Evolutionary conservation across 2,113 vertebrate genomes (phyloP).

Genomic region (Piliocolobus tephrosceles): DNA sequence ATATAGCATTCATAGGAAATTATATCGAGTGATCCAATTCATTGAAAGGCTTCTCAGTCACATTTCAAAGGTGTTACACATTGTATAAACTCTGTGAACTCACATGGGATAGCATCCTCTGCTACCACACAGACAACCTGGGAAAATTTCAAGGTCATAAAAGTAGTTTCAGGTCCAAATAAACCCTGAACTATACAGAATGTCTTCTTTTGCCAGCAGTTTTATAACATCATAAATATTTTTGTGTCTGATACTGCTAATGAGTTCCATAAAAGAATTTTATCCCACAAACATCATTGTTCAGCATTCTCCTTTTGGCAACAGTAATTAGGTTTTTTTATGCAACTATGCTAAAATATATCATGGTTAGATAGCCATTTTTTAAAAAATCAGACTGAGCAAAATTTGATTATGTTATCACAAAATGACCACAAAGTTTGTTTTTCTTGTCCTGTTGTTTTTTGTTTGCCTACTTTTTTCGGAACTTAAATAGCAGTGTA

Average conservation of each 20-base stretch:
- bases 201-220: neutral
- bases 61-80: neutral
- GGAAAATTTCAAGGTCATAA: conserved; percentile 33
- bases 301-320: conserved; percentile 16
- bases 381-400: neutral
- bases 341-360: neutral
- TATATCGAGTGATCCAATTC: no score
- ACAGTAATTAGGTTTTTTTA: neutral
- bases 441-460: neutral
- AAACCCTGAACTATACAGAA: conserved; percentile 2
- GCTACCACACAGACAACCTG: neutral
- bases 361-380: neutral
- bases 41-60: neutral
- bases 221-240: conserved; percentile 69
- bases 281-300: neutral
- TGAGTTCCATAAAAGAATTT: conserved; percentile 61
- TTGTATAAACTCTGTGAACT: neutral
- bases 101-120: neutral
- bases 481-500: neutral
- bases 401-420: neutral
- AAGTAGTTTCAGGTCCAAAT: conserved; percentile 19
- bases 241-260: conserved; percentile 52
- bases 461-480: neutral
- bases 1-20: no score
- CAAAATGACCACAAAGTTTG: neutral